Evolutionary conservation across 30 jellyfish, hydroid and myxozoan species (phyloP).

Genomic region (Chrysaora quinquecirrha): DNA sequence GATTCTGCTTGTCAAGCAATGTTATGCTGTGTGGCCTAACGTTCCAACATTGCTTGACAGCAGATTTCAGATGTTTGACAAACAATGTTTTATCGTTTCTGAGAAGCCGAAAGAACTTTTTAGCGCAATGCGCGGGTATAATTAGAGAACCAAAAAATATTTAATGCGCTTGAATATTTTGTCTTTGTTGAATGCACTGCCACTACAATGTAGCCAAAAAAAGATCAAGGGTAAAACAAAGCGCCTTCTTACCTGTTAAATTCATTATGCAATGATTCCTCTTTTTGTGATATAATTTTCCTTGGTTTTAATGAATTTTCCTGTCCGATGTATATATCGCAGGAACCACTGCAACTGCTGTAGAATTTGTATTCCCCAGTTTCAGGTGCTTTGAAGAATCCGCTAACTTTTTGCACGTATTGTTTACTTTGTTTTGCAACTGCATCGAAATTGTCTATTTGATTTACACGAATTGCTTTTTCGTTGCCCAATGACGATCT

Average conservation of each 20-base stretch:
- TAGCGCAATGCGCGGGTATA: too few species aligned
- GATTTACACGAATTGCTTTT: slow-evolving; percentile 28
- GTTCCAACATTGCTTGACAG: too few species aligned
- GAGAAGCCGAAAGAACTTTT: too few species aligned
- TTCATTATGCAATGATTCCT: slow-evolving; percentile 56
- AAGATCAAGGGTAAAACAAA: too few species aligned
- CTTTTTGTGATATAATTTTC: slow-evolving; percentile 64
- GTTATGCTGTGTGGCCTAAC: too few species aligned
- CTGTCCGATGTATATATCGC: slow-evolving; percentile 66
- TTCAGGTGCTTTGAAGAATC: slow-evolving; percentile 86
- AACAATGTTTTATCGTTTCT: too few species aligned
- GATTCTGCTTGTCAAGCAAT: too few species aligned
- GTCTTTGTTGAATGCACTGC: too few species aligned
- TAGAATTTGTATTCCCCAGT: slow-evolving; percentile 88
- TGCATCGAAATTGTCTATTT: slow-evolving; percentile 62
- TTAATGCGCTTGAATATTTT: too few species aligned
- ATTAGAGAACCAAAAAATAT: too few species aligned
- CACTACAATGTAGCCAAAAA: too few species aligned
- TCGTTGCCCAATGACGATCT: slow-evolving; percentile 30
- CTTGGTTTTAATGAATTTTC: slow-evolving; percentile 17
- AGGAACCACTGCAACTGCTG: slow-evolving; percentile 86
- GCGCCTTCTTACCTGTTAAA: slow-evolving; percentile 79
- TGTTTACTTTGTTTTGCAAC: slow-evolving; percentile 31
- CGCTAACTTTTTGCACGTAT: slow-evolving; percentile 67
- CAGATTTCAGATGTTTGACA: too few species aligned